These are phyloP conservation scores for Nomada fucata DNA, from an alignment of 2,888 invertebrate genomes.

Conservation along the genomic window DNA sequence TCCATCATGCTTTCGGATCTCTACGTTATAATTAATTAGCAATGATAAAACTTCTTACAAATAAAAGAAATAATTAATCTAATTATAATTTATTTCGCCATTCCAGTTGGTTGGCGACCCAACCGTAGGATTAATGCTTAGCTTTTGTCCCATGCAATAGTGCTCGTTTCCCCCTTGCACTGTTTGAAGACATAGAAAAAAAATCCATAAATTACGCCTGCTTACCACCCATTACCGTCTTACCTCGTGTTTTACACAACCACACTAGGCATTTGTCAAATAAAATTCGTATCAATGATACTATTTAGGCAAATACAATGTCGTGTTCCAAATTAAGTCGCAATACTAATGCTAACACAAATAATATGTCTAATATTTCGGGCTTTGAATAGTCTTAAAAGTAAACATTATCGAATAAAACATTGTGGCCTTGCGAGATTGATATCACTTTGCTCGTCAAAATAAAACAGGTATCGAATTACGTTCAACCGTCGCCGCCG, in stretches of 20 bases:
- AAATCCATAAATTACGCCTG: slow-evolving; percentile 1
- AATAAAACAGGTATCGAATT: slow-evolving; percentile 37
- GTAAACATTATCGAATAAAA: not conserved
- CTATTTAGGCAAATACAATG: not conserved
- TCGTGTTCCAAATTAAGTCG: not conserved
- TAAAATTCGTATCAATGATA: not conserved
- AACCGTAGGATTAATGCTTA: slow-evolving; percentile 35
- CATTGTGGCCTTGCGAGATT: not conserved
- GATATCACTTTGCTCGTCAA: slow-evolving; percentile 4
- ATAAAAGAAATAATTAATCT: not conserved
- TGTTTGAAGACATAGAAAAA: slow-evolving; percentile 32
- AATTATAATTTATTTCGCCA: slow-evolving; percentile 29
- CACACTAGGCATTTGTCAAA: not conserved
- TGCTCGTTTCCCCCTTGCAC: slow-evolving; percentile 8
- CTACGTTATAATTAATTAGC: slow-evolving; percentile 44
- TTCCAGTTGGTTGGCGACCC: slow-evolving; percentile 36
- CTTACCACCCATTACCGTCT: not conserved
- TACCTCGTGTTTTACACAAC: not conserved
- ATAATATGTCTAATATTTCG: too few species aligned
- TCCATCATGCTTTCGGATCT: slow-evolving; percentile 46
- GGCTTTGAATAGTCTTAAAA: too few species aligned
- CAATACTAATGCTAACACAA: not conserved
- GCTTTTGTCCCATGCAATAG: slow-evolving; percentile 22
- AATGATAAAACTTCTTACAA: not conserved
- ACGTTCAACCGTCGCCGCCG: not conserved